Percentiles rank a stretch among this genome's conserved stretches.
Evolutionary conservation across 2,888 invertebrate genomes (phyloP).

Genomic region (Eubasilissa splendida): DNA sequence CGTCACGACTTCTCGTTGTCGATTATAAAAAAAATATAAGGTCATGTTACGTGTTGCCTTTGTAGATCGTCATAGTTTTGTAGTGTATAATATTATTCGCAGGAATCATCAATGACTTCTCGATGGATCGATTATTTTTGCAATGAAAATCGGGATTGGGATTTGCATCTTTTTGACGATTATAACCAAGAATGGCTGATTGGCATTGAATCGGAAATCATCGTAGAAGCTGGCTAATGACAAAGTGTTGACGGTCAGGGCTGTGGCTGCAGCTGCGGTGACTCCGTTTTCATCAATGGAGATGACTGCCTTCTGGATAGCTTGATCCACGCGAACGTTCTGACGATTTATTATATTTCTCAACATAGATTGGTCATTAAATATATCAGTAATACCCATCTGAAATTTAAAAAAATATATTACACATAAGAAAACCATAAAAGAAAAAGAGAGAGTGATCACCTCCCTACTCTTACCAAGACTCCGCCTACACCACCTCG

Average conservation of each 20-base stretch:
- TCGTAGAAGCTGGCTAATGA: conserved; percentile 65
- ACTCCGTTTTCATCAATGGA: conserved; percentile 72
- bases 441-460: too few species aligned
- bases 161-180: conserved; percentile 67
- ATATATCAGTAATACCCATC: conserved; percentile 69
- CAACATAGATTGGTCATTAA: conserved; percentile 65
- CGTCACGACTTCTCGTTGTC: too few species aligned
- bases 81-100: too few species aligned
- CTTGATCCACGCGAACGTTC: conserved; percentile 66
- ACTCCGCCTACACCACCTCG: too few species aligned
- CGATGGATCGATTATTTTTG: conserved; percentile 68
- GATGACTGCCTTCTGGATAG: conserved; percentile 70
- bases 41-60: too few species aligned
- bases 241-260: conserved; percentile 68
- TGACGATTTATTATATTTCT: conserved; percentile 61
- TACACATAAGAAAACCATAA: too few species aligned
- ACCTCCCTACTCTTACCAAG: too few species aligned
- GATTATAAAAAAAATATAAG: too few species aligned
- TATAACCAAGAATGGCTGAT: conserved; percentile 71
- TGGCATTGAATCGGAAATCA: conserved; percentile 64
- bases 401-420: conserved; percentile 60
- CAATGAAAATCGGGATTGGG: conserved; percentile 70
- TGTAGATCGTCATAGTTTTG: too few species aligned
- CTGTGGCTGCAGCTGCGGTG: conserved; percentile 68
- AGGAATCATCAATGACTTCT: too few species aligned